Conservation (phyloP, 2,888 invertebrate species). For the Catocala fraxini region DNA sequence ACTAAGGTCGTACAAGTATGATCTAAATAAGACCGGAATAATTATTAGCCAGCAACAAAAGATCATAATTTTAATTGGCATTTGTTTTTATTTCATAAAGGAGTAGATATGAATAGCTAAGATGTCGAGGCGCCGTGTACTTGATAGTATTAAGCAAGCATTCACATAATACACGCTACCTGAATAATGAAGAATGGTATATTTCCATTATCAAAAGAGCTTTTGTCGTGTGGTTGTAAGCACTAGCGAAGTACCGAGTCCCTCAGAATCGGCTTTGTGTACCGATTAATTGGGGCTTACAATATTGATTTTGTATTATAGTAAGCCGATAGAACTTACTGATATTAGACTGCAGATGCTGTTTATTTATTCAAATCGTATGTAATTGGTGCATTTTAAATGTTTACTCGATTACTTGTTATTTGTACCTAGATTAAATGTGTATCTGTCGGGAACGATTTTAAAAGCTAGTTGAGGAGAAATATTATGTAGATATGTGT, state of each 20-base stretch:
- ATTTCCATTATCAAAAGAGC: conserved; percentile 57
- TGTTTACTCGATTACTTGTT: neutral
- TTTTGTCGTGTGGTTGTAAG: conserved; percentile 53
- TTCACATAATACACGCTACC: conserved; percentile 3
- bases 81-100: neutral
- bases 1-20: too few relatives aligned
- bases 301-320: conserved; percentile 84
- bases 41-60: too few relatives aligned
- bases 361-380: conserved; percentile 70
- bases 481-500: too few relatives aligned
- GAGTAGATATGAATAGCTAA: neutral
- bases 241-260: conserved; percentile 49
- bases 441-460: too few relatives aligned
- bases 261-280: conserved; percentile 65
- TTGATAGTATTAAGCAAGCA: conserved; percentile 1
- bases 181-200: conserved; percentile 19
- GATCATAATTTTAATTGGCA: neutral
- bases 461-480: too few relatives aligned
- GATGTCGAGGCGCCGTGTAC: neutral
- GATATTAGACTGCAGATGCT: conserved; percentile 69
- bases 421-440: too few relatives aligned
- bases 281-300: conserved; percentile 80
- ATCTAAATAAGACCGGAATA: too few relatives aligned
- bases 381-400: conserved; percentile 47
- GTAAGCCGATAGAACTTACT: conserved; percentile 71